Evolutionary conservation across 2,797 vertebrate genomes (phyloP).

Genomic region (Parambassis ranga): DNA sequence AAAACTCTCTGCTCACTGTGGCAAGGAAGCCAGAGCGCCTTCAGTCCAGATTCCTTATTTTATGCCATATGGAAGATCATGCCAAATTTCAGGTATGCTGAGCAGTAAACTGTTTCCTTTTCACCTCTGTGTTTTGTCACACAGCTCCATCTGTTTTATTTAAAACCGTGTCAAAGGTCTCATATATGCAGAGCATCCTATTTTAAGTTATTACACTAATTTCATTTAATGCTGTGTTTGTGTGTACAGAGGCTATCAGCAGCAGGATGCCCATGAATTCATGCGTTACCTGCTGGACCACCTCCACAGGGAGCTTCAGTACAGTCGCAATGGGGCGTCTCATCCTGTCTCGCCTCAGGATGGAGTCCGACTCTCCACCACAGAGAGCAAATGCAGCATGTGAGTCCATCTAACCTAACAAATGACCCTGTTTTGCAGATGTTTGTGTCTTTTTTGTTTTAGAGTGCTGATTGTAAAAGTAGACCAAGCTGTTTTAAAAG

Average conservation of each 20-base stretch:
- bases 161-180: not conserved
- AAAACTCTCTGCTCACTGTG: constrained; percentile 98
- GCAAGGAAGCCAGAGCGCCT: constrained; percentile 96
- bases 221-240: constrained; percentile 11
- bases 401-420: constrained; percentile 67
- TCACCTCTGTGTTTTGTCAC: not conserved
- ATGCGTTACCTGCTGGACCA: constrained; percentile 99
- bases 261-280: constrained; percentile 98
- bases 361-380: constrained; percentile 76
- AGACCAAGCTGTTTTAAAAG: not conserved
- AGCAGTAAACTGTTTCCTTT: not conserved
- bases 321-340: constrained; percentile 86
- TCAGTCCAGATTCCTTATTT: constrained; percentile 97
- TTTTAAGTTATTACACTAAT: not conserved
- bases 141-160: not conserved
- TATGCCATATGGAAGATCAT: constrained; percentile 99
- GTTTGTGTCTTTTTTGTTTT: not conserved
- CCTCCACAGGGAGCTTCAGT: constrained; percentile 95
- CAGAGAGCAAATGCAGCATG: constrained; percentile 90
- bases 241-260: constrained; percentile 92
- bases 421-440: not conserved
- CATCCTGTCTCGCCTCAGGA: constrained; percentile 83
- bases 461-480: not conserved
- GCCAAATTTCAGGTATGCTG: constrained; percentile 96
- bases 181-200: not conserved